Evolutionary conservation across 1,140 invertebrate genomes (phyloP), one percentile per base, ranked within the genome.

Genomic region (Zaprionus ornatus): DNA sequence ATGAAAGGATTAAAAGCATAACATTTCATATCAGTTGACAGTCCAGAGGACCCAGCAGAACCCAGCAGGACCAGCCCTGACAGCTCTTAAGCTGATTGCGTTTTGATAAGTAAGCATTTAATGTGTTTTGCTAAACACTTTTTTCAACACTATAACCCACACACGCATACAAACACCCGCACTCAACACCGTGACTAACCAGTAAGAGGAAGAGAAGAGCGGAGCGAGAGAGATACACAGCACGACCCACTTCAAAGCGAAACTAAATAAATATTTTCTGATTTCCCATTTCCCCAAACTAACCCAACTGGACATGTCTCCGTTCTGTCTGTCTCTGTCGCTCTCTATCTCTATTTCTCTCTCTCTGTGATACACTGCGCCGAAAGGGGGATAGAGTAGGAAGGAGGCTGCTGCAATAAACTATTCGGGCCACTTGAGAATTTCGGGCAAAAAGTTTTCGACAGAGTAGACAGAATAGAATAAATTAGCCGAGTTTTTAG

Each of bases 251-350:
- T 74, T 74, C 75, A 78, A 74, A 82, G 81, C 72, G 79, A 74
- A 88, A 90, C 85, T 88, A 90, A 88, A 90, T 90, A 87, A 88
- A 88, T 90, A 88, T 84, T 88, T 88, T 82, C 76, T 52, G 67
- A 79, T 72, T 75, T 68, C 40, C n/a, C 62, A 54, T 35, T 55
- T 42, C 19, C 35, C 68, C 50, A 56, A 37, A 48, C 27, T 37
- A n/a, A 62, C 7, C 21, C n/a, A 7, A 25, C 40, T 66, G 52
- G 52, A 45, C 63, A 45, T 45, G 40, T 45, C 32, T 42, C 61
- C 37, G 19, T 15, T 32, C 7, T 32, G 27, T 35, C n/a, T 17
- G 6, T 42, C 40, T 7, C n/a, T 42, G n/a, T n/a, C 40, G 9
- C 32, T 12, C 7, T 35, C 7, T 12, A 9, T 12, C 10, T 12